phyloP scores from a whole-genome alignment of 2,797 vertebrate species.

The Synanceia verrucosa region DNA sequence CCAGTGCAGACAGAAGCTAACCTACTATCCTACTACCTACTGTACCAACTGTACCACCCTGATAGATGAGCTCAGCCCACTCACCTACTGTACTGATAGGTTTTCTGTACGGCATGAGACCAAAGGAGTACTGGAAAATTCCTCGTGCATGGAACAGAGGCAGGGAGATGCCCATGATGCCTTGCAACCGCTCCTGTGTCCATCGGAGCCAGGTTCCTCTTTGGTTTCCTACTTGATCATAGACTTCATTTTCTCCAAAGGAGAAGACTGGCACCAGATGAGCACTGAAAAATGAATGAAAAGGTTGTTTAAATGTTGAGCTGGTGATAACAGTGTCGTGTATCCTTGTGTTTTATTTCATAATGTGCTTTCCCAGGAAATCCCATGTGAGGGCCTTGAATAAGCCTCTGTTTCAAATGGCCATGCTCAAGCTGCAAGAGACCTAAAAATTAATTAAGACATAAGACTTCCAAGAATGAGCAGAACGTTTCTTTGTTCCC shows the following conservation, averaged over 20 bases:
- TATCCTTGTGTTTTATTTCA: neutral
- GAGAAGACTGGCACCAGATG: slow-evolving; percentile 92
- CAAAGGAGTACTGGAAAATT: slow-evolving; percentile 94
- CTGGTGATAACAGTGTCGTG: neutral
- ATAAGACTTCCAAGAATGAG: slow-evolving; percentile 12
- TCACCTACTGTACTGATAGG: slow-evolving; percentile 90
- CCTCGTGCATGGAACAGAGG: slow-evolving; percentile 93
- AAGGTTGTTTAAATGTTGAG: neutral
- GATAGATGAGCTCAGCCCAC: slow-evolving; percentile 45
- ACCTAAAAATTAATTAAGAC: slow-evolving; percentile 17
- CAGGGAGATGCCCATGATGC: slow-evolving; percentile 89
- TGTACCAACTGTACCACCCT: neutral
- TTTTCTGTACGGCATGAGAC: slow-evolving; percentile 89
- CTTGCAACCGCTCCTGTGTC: slow-evolving; percentile 86
- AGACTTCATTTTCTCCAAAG: slow-evolving; percentile 95
- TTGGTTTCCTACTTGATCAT: slow-evolving; percentile 87
- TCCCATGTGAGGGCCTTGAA: slow-evolving; percentile 30
- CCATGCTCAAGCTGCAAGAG: slow-evolving; percentile 4
- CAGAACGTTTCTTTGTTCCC: neutral
- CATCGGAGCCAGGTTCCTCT: slow-evolving; percentile 87
- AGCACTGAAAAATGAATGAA: slow-evolving; percentile 70
- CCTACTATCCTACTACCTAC: neutral
- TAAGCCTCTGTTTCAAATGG: slow-evolving; percentile 50
- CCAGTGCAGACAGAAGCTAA: neutral
- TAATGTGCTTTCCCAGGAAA: slow-evolving; percentile 39